phyloP scores from a whole-genome alignment of 2,888 invertebrate genomes.

The Lacanobia wlatinum region DNA sequence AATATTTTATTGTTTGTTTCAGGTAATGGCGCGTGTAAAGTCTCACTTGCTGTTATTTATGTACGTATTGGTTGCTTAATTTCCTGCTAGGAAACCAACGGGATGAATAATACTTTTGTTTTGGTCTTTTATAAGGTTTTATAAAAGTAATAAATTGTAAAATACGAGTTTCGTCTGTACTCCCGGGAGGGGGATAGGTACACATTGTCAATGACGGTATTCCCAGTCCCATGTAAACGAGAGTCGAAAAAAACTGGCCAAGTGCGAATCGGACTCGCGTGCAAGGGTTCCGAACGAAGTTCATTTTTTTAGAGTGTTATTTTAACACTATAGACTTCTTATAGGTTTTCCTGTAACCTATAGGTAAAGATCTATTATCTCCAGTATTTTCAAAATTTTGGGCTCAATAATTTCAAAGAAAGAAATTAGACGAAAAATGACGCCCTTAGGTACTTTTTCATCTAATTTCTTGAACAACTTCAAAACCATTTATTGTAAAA shows the following conservation, averaged over 20 bases:
- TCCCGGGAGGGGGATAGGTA: neutral
- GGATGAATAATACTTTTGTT: constrained; percentile 65
- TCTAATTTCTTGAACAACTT: too few relatives aligned
- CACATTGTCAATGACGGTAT: neutral
- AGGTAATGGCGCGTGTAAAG: constrained; percentile 84
- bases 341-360: too few relatives aligned
- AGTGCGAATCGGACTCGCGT: too few relatives aligned
- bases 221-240: neutral
- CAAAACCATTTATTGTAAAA: too few relatives aligned
- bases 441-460: too few relatives aligned
- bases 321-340: too few relatives aligned
- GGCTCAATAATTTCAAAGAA: too few relatives aligned
- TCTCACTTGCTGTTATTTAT: constrained; percentile 77
- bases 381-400: too few relatives aligned
- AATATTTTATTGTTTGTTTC: constrained; percentile 81
- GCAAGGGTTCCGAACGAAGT: too few relatives aligned
- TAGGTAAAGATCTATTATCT: too few relatives aligned
- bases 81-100: constrained; percentile 71
- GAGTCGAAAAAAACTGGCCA: neutral
- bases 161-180: neutral
- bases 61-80: constrained; percentile 79
- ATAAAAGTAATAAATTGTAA: neutral
- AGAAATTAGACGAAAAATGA: too few relatives aligned
- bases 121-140: constrained; percentile 11
- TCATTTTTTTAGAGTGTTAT: too few relatives aligned